phyloP scores from a whole-genome alignment of 1,140 invertebrate species.

The Euura lappo region DNA sequence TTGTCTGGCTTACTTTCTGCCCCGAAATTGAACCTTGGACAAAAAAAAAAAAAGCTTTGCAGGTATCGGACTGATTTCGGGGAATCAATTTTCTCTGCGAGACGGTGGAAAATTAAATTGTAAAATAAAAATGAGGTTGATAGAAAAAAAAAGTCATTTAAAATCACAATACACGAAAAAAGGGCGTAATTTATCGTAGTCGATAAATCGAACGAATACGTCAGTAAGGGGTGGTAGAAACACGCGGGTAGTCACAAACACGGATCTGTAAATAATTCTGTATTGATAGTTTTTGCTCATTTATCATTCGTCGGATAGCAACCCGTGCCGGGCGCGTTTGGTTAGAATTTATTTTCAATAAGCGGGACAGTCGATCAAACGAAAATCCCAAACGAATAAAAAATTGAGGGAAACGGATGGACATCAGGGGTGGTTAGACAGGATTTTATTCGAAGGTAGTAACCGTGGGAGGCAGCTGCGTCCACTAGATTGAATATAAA shows the following conservation, averaged over 20 bases:
- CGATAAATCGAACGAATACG: background rate
- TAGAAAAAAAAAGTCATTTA: background rate
- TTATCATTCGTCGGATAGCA: slow-evolving; percentile 3
- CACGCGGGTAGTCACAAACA: background rate
- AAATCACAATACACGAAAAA: slow-evolving; percentile 5
- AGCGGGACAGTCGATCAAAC: slow-evolving; percentile 9
- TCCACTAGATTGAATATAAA: slow-evolving; percentile 41
- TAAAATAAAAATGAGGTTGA: no score
- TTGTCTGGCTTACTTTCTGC: background rate
- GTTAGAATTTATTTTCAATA: background rate
- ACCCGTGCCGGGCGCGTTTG: background rate
- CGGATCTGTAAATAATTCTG: background rate
- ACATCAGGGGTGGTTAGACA: slow-evolving; percentile 2
- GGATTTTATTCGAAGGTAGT: background rate
- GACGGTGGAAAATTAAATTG: no score
- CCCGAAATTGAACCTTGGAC: background rate
- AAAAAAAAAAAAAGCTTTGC: slow-evolving; percentile 37
- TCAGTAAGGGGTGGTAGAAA: background rate
- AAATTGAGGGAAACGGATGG: background rate
- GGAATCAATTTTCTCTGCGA: background rate
- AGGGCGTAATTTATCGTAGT: background rate
- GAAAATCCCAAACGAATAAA: background rate
- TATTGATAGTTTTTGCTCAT: slow-evolving; percentile 2
- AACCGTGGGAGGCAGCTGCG: slow-evolving; percentile 33
- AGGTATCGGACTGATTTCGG: slow-evolving; percentile 35